A percentile compares a stretch with the other conserved stretches of the same genome.
Evolutionary conservation across 2,797 vertebrate genomes (phyloP).

Genomic region (Lutjanus campechanus): DNA sequence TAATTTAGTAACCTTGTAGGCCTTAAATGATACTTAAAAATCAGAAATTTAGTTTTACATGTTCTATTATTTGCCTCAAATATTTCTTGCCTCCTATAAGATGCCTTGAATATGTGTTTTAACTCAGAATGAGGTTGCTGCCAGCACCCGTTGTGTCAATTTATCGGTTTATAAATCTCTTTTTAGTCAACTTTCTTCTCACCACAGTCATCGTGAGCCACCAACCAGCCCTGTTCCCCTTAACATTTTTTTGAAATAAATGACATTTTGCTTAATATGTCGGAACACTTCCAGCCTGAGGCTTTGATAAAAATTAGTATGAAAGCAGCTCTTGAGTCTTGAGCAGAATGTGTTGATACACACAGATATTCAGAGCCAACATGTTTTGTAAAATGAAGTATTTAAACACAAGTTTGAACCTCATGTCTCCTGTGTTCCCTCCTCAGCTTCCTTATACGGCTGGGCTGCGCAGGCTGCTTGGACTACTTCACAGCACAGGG

Average conservation of each 20-base stretch:
- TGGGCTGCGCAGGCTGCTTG: conserved; percentile 99
- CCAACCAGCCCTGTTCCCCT: neutral
- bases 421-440: conserved; percentile 69
- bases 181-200: no score
- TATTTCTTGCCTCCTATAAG: neutral
- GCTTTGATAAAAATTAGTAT: neutral
- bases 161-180: no score
- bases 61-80: no score
- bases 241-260: neutral
- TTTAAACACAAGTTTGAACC: conserved; percentile 2
- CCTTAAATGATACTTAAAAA: neutral
- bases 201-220: no score
- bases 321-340: neutral
- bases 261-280: neutral
- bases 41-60: neutral
- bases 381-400: neutral
- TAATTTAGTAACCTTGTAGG: no score
- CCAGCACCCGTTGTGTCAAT: neutral
- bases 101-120: neutral
- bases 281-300: neutral
- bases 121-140: neutral
- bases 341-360: neutral
- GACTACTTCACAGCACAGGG: conserved; percentile 99
- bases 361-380: neutral
- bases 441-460: conserved; percentile 96